These are phyloP conservation scores for Manacus vitellinus DNA, from an alignment of 2,113 vertebrate species.

Conservation along the genomic window DNA sequence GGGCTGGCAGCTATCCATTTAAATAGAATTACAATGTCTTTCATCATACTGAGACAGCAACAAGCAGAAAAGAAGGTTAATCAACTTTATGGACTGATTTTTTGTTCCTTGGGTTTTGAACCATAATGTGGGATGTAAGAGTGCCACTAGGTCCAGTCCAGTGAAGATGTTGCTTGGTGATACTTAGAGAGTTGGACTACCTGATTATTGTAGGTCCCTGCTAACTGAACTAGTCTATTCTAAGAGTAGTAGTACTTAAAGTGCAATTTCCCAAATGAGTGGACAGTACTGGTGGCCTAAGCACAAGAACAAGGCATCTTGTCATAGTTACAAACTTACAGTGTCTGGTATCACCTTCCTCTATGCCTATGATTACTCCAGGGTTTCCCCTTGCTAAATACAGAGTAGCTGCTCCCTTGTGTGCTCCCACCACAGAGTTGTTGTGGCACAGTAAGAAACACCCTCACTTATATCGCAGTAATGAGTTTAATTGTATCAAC, in stretches of 20 bases:
- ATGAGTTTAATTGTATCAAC: not conserved
- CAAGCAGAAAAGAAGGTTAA: not conserved
- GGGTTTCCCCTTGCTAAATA: not conserved
- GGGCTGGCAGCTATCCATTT: not conserved
- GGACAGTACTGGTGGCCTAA: not conserved
- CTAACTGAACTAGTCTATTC: not conserved
- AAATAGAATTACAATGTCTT: not conserved
- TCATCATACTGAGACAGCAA: not conserved
- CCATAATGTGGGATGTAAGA: not conserved
- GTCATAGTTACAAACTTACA: not conserved
- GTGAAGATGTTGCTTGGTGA: not conserved
- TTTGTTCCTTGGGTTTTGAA: not conserved
- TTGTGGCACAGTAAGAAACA: not conserved
- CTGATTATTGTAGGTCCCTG: not conserved
- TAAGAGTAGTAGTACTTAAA: not conserved
- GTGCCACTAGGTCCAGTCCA: not conserved
- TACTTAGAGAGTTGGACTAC: not conserved
- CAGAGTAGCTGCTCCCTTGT: not conserved
- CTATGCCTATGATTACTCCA: not conserved
- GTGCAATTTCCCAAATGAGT: not conserved
- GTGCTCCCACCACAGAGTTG: not conserved
- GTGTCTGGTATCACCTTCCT: rapidly evolving
- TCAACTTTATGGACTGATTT: not conserved
- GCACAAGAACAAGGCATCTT: not conserved
- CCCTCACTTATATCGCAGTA: not conserved